These are phyloP conservation scores for Lerista edwardsae DNA, from an alignment of 2,797 vertebrate species.

Conservation along the genomic window DNA sequence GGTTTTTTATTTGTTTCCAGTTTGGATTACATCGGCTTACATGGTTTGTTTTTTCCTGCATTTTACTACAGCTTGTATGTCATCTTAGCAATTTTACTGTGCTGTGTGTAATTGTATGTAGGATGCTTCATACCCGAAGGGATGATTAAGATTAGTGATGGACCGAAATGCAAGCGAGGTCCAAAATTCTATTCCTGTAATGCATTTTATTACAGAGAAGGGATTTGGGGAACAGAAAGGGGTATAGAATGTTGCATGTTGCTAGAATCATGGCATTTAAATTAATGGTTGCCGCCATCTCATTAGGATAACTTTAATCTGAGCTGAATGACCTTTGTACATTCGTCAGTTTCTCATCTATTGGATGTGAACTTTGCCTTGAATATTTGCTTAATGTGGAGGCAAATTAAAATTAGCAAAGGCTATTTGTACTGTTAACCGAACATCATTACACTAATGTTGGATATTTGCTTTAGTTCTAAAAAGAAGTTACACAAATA, in stretches of 20 bases:
- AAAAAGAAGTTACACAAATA: constrained; percentile 2
- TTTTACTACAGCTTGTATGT: background rate
- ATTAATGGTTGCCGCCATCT: background rate
- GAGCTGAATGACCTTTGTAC: background rate
- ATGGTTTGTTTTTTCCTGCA: background rate
- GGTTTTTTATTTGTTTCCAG: background rate
- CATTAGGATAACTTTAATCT: background rate
- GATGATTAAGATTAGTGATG: background rate
- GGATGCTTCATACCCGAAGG: background rate
- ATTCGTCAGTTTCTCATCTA: background rate
- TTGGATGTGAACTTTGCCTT: background rate
- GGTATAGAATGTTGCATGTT: background rate
- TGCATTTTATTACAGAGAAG: background rate
- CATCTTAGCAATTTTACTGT: background rate
- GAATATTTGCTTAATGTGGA: background rate
- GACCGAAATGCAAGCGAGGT: background rate
- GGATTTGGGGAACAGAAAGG: background rate
- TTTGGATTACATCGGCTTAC: background rate
- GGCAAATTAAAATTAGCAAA: background rate
- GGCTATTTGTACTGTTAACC: background rate
- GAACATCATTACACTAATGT: background rate
- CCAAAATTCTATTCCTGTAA: background rate
- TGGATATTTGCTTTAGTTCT: background rate
- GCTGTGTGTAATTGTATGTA: background rate
- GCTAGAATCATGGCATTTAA: background rate